A percentile compares a stretch with the other conserved stretches of the same genome.
Conservation (phyloP, 2,888 invertebrate species). For the Cephus runcator region DNA sequence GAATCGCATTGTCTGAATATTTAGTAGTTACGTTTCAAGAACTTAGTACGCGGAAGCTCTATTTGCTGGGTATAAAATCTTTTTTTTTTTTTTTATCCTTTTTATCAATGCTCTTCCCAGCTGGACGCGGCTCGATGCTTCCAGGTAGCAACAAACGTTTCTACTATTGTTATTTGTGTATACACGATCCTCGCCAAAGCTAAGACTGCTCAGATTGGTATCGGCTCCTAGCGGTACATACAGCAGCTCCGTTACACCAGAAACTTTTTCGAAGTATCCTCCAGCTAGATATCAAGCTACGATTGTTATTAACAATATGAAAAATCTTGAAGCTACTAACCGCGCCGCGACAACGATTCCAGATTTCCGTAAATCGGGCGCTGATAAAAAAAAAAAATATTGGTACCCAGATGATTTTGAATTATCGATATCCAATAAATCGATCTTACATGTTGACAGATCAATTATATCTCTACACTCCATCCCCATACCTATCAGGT, state of each 20-base stretch:
- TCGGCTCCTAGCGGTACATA: conserved; percentile 48
- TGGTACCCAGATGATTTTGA: neutral
- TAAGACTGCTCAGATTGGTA: conserved; percentile 33
- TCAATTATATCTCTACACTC: too few species aligned
- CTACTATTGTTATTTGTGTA: neutral
- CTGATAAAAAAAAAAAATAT: neutral
- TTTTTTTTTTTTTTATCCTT: neutral
- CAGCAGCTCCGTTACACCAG: conserved; percentile 44
- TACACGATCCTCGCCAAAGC: neutral
- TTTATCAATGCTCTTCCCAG: neutral
- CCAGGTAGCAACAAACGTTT: neutral
- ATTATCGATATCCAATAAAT: neutral
- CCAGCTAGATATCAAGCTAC: conserved; percentile 34
- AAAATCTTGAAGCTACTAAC: conserved; percentile 30
- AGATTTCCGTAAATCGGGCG: too few species aligned
- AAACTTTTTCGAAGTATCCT: conserved; percentile 40
- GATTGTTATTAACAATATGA: conserved; percentile 50
- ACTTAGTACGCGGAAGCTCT: neutral
- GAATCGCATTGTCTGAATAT: neutral
- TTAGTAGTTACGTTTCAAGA: neutral
- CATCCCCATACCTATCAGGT: too few species aligned
- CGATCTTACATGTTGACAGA: neutral
- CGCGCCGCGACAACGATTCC: neutral
- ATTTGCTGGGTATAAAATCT: neutral
- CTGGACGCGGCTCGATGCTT: neutral